Evolutionary conservation across 2,113 vertebrate genomes (phyloP).

Genomic region (Dunckerocampus dactyliophorus): DNA sequence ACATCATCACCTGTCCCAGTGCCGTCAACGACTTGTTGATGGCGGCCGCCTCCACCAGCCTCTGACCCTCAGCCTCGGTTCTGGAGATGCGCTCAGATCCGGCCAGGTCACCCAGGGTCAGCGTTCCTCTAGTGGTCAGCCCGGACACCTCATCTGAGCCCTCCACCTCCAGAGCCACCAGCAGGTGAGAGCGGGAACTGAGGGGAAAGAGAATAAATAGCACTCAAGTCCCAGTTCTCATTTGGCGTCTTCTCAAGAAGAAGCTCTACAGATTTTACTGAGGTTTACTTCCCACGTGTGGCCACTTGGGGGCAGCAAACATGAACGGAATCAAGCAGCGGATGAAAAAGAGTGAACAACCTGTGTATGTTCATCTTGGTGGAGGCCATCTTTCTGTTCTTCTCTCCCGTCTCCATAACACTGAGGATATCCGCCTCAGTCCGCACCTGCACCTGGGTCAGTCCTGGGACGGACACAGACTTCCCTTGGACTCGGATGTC

Average conservation of each 20-base stretch:
- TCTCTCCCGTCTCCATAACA: constrained; percentile 57
- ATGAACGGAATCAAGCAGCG: too few species aligned
- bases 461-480: constrained; percentile 51
- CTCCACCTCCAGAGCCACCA: constrained; percentile 58
- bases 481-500: constrained; percentile 65
- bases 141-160: constrained; percentile 55
- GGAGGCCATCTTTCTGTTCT: constrained; percentile 60
- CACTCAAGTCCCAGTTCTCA: neutral
- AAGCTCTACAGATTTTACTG: too few species aligned
- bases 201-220: neutral
- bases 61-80: constrained; percentile 63
- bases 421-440: constrained; percentile 60
- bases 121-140: constrained; percentile 46
- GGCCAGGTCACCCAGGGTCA: constrained; percentile 66
- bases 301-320: too few species aligned
- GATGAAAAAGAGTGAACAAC: constrained; percentile 16
- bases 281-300: too few species aligned
- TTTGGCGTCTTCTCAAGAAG: too few species aligned
- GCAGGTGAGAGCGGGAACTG: constrained; percentile 69
- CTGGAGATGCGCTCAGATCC: constrained; percentile 66
- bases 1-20: constrained; percentile 51
- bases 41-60: constrained; percentile 65
- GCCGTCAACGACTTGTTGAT: constrained; percentile 70
- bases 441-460: constrained; percentile 56
- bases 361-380: constrained; percentile 68